Percentiles rank a stretch among this genome's conserved stretches.
Evolutionary conservation across 2,797 vertebrate species (phyloP).

Genomic region (Poeciliopsis infans): DNA sequence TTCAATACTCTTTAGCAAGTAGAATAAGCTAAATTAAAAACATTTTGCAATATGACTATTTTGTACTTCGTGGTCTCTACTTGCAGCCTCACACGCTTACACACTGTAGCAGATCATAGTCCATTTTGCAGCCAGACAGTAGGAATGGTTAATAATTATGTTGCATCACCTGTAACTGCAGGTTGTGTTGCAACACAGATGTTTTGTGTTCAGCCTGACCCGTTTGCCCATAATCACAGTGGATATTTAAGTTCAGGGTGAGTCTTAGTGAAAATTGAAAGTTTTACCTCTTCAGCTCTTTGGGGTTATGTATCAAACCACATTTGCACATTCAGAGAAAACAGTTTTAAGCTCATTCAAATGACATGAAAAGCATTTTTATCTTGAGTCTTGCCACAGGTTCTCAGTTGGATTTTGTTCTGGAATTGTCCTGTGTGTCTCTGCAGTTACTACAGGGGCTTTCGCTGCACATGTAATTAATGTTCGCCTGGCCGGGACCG

Average conservation of each 20-base stretch:
- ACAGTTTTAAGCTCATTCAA: neutral
- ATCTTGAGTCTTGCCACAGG: neutral
- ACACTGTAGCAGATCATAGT: conserved; percentile 6
- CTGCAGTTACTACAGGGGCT: neutral
- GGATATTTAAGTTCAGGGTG: conserved; percentile 12
- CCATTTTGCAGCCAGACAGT: conserved; percentile 15
- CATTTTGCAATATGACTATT: neutral
- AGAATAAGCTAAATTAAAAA: neutral
- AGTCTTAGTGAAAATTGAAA: conserved; percentile 33
- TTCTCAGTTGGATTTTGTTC: neutral
- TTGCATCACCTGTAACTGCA: conserved; percentile 16
- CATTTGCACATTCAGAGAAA: neutral
- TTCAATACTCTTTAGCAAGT: neutral
- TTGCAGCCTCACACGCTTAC: neutral
- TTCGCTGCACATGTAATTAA: neutral
- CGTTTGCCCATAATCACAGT: neutral
- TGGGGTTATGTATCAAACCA: neutral
- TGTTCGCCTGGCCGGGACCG: neutral
- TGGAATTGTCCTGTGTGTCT: neutral
- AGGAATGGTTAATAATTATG: neutral
- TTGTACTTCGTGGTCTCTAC: neutral
- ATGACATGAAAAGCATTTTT: neutral
- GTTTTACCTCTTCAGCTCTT: neutral
- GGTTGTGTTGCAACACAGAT: neutral
- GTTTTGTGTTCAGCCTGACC: neutral